Evolutionary conservation across 2,113 vertebrate genomes (phyloP).

Genomic region (Clarias macrocephalus): DNA sequence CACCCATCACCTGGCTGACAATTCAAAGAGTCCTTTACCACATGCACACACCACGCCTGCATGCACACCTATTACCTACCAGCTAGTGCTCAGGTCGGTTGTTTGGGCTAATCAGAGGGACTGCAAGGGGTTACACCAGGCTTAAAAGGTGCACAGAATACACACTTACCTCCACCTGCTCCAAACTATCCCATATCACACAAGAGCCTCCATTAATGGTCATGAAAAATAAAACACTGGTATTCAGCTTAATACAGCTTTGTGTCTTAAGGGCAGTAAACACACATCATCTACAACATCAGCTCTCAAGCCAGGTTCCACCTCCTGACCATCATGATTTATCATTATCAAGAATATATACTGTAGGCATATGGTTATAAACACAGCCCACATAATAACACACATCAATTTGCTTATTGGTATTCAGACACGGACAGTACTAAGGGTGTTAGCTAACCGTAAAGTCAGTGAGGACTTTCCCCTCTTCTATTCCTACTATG

Average conservation of each 20-base stretch:
- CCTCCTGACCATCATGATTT: constrained; percentile 11
- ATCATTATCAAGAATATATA: constrained; percentile 22
- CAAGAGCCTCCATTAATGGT: neutral
- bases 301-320: neutral
- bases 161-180: neutral
- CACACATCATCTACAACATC: neutral
- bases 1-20: constrained; percentile 27
- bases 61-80: constrained; percentile 30
- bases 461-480: constrained; percentile 22
- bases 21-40: constrained; percentile 18
- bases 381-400: constrained; percentile 23
- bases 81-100: constrained; percentile 1
- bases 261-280: neutral
- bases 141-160: constrained; percentile 34
- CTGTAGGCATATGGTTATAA: constrained; percentile 15
- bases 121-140: neutral
- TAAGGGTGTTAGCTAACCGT: constrained; percentile 15
- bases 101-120: neutral
- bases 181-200: neutral
- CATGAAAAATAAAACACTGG: constrained; percentile 2
- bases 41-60: constrained; percentile 11
- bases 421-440: neutral
- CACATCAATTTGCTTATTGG: constrained; percentile 20
- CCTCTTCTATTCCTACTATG: constrained; percentile 26
- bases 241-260: neutral